A percentile compares a stretch with the other conserved stretches of the same genome.
Conservation (phyloP, 2,888 invertebrate species). For the Elmis aenea region DNA sequence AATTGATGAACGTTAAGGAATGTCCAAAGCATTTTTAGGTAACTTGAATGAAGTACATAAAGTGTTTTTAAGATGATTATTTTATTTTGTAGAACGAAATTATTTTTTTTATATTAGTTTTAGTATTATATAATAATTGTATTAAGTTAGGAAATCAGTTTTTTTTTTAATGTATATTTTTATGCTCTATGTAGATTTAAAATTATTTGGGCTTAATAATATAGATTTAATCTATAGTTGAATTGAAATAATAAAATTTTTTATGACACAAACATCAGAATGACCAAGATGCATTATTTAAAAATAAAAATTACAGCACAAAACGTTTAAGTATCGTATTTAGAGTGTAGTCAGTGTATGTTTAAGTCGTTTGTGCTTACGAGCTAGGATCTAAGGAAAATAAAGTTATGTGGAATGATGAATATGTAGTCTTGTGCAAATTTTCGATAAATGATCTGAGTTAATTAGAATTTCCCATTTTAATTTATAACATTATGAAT, state of each 20-base stretch:
- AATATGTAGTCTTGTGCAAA: constrained; percentile 25
- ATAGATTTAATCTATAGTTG: too few relatives aligned
- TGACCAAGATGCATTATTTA: too few relatives aligned
- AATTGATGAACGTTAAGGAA: too few relatives aligned
- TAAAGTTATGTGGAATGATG: constrained; percentile 19
- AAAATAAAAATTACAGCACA: constrained; percentile 16
- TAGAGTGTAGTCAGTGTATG: constrained; percentile 24
- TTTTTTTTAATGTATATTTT: neutral
- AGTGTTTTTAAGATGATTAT: neutral
- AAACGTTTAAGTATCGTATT: constrained; percentile 22
- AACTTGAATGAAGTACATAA: too few relatives aligned
- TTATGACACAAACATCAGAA: too few relatives aligned
- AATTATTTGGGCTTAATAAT: neutral
- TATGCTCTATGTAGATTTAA: neutral
- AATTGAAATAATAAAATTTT: too few relatives aligned
- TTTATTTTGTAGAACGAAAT: neutral
- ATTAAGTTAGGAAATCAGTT: neutral
- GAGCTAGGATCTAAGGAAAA: constrained; percentile 16
- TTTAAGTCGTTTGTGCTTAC: constrained; percentile 24
- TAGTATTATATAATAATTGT: neutral
- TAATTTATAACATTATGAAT: constrained; percentile 28
- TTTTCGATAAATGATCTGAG: constrained; percentile 24
- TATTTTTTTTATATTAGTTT: neutral
- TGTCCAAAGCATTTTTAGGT: too few relatives aligned
- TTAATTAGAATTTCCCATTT: constrained; percentile 22